Percentiles rank a stretch among this genome's conserved stretches.
phyloP scores from a whole-genome alignment of 2,888 invertebrate genomes.

The Clistopyga incitator region DNA sequence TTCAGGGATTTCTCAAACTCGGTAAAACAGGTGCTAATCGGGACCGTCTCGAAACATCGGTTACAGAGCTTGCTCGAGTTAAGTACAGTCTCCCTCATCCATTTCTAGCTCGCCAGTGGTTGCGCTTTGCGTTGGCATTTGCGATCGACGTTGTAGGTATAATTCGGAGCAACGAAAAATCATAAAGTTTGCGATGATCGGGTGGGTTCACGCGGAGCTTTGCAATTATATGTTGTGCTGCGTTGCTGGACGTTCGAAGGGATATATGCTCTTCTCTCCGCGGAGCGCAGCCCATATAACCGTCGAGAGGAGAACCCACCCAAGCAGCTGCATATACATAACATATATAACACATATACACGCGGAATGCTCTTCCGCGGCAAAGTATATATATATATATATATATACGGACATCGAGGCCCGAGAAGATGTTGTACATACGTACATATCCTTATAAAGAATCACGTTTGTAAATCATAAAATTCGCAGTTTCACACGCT shows the following conservation, averaged over 20 bases:
- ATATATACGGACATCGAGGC: neutral
- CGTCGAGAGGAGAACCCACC: conserved; percentile 58
- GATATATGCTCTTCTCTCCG: conserved; percentile 36
- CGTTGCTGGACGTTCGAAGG: conserved; percentile 43
- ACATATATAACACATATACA: conserved; percentile 40
- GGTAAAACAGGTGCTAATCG: no score
- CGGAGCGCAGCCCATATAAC: conserved; percentile 44
- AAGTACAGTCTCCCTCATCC: neutral
- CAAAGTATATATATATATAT: no score
- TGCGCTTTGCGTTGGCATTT: neutral
- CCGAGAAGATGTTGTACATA: conserved; percentile 1
- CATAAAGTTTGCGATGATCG: conserved; percentile 67
- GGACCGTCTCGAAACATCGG: no score
- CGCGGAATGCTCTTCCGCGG: conserved; percentile 1
- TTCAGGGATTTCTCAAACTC: no score
- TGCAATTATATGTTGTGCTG: conserved; percentile 65
- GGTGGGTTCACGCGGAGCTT: conserved; percentile 60
- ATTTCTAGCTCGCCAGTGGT: conserved; percentile 9
- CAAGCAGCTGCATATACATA: conserved; percentile 59
- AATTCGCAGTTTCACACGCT: conserved; percentile 80
- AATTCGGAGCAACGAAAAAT: conserved; percentile 61
- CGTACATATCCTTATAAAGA: conserved; percentile 67
- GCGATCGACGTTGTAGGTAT: conserved; percentile 22
- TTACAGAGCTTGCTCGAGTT: neutral
- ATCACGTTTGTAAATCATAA: conserved; percentile 78